These are phyloP conservation scores for Chrysochloris asiatica DNA, from an alignment of 2,113 vertebrate species.

Conservation along the genomic window DNA sequence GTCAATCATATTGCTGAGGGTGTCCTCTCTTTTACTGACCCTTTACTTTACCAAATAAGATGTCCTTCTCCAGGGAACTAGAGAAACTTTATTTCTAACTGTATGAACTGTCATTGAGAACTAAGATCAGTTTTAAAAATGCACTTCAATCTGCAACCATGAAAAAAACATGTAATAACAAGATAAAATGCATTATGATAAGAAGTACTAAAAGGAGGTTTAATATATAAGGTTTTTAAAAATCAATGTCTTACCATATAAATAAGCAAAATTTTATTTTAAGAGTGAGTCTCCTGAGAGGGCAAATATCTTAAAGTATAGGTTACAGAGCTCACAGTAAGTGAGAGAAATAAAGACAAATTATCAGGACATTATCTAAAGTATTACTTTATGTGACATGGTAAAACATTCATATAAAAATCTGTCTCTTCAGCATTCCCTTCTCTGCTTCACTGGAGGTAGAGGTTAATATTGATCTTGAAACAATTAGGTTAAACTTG, in stretches of 20 bases:
- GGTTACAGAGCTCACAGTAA: constrained; percentile 11
- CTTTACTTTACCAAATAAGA: too few relatives aligned
- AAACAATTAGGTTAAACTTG: not conserved
- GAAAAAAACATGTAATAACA: not conserved
- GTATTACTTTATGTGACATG: not conserved
- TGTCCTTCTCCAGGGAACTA: not conserved
- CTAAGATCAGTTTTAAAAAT: not conserved
- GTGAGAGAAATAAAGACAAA: not conserved
- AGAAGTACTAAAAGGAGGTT: not conserved
- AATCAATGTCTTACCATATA: not conserved
- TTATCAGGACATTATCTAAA: not conserved
- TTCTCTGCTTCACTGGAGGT: not conserved
- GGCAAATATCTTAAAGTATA: not conserved
- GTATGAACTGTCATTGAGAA: not conserved
- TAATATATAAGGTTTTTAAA: not conserved
- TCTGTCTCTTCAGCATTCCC: not conserved
- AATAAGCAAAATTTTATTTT: constrained; percentile 16
- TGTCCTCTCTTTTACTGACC: too few relatives aligned
- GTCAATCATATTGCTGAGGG: too few relatives aligned
- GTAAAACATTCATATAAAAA: constrained; percentile 9
- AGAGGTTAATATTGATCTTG: not conserved
- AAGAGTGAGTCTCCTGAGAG: not conserved
- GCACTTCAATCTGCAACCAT: not conserved
- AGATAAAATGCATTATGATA: not conserved
- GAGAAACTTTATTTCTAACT: not conserved